Percentiles rank a stretch among this genome's conserved stretches.
Evolutionary conservation across 2,113 vertebrate genomes (phyloP).

Genomic region (Scomber colias): DNA sequence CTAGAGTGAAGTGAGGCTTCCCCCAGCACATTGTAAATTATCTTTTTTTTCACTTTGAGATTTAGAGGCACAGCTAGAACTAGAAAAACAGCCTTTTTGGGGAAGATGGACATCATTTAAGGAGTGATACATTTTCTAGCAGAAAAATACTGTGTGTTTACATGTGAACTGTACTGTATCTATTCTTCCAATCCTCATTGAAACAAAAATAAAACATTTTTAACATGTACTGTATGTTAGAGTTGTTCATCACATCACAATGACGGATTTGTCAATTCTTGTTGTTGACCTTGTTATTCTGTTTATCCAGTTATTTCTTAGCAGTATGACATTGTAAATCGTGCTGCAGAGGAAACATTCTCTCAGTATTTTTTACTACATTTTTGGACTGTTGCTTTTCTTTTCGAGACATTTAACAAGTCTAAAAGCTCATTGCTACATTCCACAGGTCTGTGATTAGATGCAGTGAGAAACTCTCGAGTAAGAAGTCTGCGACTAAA

Average conservation of each 20-base stretch:
- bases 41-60: constrained; percentile 70
- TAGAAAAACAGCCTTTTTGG: constrained; percentile 54
- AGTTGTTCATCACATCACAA: not conserved
- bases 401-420: not conserved
- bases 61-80: constrained; percentile 51
- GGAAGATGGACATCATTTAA: constrained; percentile 56
- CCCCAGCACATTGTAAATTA: constrained; percentile 69
- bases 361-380: not conserved
- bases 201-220: not conserved
- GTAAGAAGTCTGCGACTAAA: constrained; percentile 4
- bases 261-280: not conserved
- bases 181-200: not conserved
- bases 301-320: not conserved
- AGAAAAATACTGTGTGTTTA: not conserved
- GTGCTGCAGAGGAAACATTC: not conserved
- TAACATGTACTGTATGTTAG: not conserved
- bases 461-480: constrained; percentile 1
- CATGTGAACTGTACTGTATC: not conserved
- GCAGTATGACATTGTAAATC: not conserved
- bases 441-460: constrained; percentile 4
- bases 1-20: constrained; percentile 71
- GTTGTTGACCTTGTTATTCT: too few species aligned
- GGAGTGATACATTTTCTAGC: not conserved
- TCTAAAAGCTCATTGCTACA: not conserved
- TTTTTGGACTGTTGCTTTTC: not conserved